Base-by-base conservation (phyloP, 2,888 invertebrate species). In the Lithophane leautieri region DNA sequence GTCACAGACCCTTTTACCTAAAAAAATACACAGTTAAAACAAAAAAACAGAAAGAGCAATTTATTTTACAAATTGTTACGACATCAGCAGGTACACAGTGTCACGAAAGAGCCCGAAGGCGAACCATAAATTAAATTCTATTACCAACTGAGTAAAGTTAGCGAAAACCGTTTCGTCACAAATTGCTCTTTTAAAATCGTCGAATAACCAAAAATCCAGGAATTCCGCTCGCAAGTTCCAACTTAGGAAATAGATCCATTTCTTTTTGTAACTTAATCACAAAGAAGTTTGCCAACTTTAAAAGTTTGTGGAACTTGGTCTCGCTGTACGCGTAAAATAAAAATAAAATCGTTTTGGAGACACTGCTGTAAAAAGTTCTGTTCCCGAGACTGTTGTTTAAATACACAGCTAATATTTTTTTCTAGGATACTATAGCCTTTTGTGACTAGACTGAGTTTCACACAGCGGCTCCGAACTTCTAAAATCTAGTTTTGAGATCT, bases 191-290 rank as follows among this genome's bases (percentile, higher is more conserved):
- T 79, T 86, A 85, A 83, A 86, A 86, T 80, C 76, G 74, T 76
- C 70, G 80, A 83, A 81, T 86, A 85, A 78, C 81, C 80, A 85
- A 83, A 87, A 88, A 88, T 76, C 84, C 77, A 81, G 81, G 71
- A 82, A 84, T 80, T 81, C 73, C 82, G 74, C 70, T 80, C 76
- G 72, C 78, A 84, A 87, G 82, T 81, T 78, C 70, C 82, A 85
- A 89, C 86, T 88, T 89, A 82, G 81, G 84, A 86, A 89, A 91
- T 90, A 89, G 89, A 91, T 90, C 89, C 89, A 90, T 90, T 90
- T 89, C 90, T 88, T 91, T 89, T 85, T 87, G 88, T 88, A 90
- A 91, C 91, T 90, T 91, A 89, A 91, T 91, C 91, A 89, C 90
- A 87, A 87, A 88, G 85, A 90, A 87, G 89, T 89, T 90, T 82